These are phyloP conservation scores for Polymixis flavicincta DNA, from an alignment of 2,888 invertebrate species.

Conservation along the genomic window DNA sequence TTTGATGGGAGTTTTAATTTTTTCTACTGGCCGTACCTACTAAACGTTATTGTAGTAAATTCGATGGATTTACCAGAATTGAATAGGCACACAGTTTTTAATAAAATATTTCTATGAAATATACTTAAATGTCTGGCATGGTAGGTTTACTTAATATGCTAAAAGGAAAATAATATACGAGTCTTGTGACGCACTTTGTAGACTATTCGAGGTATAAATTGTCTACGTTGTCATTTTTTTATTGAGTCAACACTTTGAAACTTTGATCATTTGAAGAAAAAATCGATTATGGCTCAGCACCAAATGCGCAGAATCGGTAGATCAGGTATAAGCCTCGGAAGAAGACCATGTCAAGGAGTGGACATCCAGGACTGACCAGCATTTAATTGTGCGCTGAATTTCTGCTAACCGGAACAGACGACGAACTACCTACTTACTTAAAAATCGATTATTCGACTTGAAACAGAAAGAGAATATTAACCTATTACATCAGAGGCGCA, in stretches of 20 bases:
- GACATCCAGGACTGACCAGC: background rate
- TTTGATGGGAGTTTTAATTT: background rate
- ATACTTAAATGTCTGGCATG: background rate
- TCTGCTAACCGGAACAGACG: background rate
- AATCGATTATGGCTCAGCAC: background rate
- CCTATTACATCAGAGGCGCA: slow-evolving; percentile 34
- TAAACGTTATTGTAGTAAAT: background rate
- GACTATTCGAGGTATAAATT: background rate
- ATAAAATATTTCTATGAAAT: background rate
- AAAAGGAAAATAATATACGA: slow-evolving; percentile 13
- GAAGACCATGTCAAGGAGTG: background rate
- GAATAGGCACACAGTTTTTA: slow-evolving; percentile 7
- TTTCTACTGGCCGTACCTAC: background rate
- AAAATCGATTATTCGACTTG: slow-evolving; percentile 10
- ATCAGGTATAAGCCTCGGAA: background rate
- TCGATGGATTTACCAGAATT: background rate
- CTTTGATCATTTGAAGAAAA: background rate
- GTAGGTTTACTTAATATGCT: slow-evolving; percentile 5
- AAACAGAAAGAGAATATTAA: slow-evolving; percentile 30
- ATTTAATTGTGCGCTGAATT: background rate
- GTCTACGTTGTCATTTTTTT: too few relatives aligned
- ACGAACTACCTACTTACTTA: background rate
- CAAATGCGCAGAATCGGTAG: background rate
- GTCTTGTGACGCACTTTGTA: slow-evolving; percentile 12
- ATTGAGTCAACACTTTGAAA: background rate